Base-by-base conservation (phyloP, 2,113 vertebrate species). In the Gavia stellata region DNA sequence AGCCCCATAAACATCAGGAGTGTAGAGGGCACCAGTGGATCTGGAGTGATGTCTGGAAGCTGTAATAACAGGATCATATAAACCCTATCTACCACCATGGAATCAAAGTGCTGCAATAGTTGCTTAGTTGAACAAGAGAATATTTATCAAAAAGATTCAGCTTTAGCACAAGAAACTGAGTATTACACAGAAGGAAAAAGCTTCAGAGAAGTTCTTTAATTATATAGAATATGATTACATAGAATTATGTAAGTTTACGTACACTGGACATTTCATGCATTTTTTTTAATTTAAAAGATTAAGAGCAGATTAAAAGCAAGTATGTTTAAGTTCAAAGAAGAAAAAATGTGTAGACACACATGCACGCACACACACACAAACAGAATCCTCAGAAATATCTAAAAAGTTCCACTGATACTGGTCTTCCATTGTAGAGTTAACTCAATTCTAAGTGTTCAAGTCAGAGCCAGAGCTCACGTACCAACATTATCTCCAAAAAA, bases 41-140 rank as follows among this genome's bases (percentile, higher is more conserved):
- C 99, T 98, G 98, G 99, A 99, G 98, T 99, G 99, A 98, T 99
- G 99, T 97, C 99, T 99, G 96, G 99, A 98, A 94, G 99, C 99
- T 99, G 99, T 88, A 99, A 99, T 98, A 98, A 98, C 97, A 98
- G 98, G 98, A 98, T 98, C 97, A 98, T 97, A 98, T 56, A 98
- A 98, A 98, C 97, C 98, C 97, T 97, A 97, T 98, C 98, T 98
- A 97, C 97, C 96, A 98, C 97, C 94, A 98, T 29, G 61, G 96
- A 98, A 97, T 98, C 92, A 65, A 88, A 87, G 92, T 58, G 66
- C 36, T 94, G 86, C 92, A 94, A 92, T 42, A 96, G 92, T 72
- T 96, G 97, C 92, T 98, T 34, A 97, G 83, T 91, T 42, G 58
- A 95, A 75, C 17, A 66, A 90, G 50, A 86, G 19, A 83, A 4